phyloP scores from a whole-genome alignment of 2,113 vertebrate genomes.

The Aleadryas rufinucha region DNA sequence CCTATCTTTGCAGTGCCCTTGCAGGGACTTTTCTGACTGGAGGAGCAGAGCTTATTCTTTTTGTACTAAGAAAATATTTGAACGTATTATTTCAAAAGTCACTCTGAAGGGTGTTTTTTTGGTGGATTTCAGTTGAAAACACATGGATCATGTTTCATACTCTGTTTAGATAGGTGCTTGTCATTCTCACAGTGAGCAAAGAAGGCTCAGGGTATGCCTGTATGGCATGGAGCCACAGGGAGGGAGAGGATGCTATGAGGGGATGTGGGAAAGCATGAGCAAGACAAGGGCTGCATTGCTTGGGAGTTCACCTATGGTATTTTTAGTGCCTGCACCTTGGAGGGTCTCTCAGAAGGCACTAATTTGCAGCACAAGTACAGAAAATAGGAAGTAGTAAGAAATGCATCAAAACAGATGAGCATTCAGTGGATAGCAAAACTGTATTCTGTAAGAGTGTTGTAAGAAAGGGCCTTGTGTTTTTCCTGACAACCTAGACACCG shows the following conservation, averaged over 20 bases:
- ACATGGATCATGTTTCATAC: background rate
- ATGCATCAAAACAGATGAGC: accelerated
- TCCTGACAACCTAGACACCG: background rate
- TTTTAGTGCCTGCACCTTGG: background rate
- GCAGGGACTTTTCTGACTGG: background rate
- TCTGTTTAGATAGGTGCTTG: background rate
- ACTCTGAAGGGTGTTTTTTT: background rate
- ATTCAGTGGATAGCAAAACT: background rate
- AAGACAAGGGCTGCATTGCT: background rate
- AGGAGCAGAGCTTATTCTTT: background rate
- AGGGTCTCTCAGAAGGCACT: background rate
- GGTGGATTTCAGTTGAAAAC: background rate
- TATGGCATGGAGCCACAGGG: background rate
- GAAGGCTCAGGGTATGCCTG: background rate
- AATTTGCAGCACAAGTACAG: background rate
- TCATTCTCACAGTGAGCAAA: background rate
- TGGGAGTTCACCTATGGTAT: background rate
- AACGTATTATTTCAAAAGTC: background rate
- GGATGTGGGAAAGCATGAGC: background rate
- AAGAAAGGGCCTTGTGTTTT: background rate
- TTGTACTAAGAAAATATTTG: background rate
- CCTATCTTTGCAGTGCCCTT: background rate
- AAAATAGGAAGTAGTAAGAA: background rate
- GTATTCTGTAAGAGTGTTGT: background rate
- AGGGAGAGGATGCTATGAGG: background rate